Percentiles rank a stretch among this genome's conserved stretches.
These are phyloP conservation scores for Gnatocerus cornutus DNA, from an alignment of 2,888 invertebrate genomes.

Conservation along the genomic window DNA sequence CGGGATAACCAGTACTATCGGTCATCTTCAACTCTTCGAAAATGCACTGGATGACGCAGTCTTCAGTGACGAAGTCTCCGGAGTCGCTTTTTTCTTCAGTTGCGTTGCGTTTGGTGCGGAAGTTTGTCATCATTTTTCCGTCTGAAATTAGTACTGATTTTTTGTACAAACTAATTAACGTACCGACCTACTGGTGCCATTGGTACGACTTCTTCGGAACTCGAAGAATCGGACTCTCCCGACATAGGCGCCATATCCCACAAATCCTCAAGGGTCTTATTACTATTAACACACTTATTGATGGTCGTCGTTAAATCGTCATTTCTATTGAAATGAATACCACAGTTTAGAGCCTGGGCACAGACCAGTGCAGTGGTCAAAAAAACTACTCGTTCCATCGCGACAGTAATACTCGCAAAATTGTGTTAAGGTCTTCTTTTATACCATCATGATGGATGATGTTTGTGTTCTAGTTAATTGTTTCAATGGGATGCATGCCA, in stretches of 20 bases:
- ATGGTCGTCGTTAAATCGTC: slow-evolving; percentile 54
- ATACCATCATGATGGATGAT: slow-evolving; percentile 18
- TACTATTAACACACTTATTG: slow-evolving; percentile 58
- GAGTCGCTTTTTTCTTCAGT: slow-evolving; percentile 4
- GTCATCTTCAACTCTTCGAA: slow-evolving; percentile 80
- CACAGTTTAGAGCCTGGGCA: slow-evolving; percentile 64
- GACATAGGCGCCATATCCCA: slow-evolving; percentile 63
- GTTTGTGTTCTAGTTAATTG: slow-evolving; percentile 37
- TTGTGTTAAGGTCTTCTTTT: slow-evolving; percentile 36
- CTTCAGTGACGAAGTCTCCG: slow-evolving; percentile 19
- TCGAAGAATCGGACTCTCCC: slow-evolving; percentile 25
- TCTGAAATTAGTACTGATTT: slow-evolving; percentile 8
- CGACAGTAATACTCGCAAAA: neutral
- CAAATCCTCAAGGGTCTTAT: slow-evolving; percentile 58
- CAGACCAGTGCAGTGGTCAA: neutral
- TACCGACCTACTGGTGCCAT: slow-evolving; percentile 30
- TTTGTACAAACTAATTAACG: too few species aligned
- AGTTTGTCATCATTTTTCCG: slow-evolving; percentile 36
- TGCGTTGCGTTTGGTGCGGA: slow-evolving; percentile 19
- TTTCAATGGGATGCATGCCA: slow-evolving; percentile 60
- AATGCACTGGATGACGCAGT: slow-evolving; percentile 81
- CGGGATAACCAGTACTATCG: slow-evolving; percentile 78
- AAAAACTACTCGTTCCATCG: slow-evolving; percentile 18
- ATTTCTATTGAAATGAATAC: slow-evolving; percentile 55
- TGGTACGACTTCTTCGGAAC: slow-evolving; percentile 29